Evolutionary conservation across 2,113 vertebrate genomes (phyloP).

Genomic region (Crotalus helleri): DNA sequence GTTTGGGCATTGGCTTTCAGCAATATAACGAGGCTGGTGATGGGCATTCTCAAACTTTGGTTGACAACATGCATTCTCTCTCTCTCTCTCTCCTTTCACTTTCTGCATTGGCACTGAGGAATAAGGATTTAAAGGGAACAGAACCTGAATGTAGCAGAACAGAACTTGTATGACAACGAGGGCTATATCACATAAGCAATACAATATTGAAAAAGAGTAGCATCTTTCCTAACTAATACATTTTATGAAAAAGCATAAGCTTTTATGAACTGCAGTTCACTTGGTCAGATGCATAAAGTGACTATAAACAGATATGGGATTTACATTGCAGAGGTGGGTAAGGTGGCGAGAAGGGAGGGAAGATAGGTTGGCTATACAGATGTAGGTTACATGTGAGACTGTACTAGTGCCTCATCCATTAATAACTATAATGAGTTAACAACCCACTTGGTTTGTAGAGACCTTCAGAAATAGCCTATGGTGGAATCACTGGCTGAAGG

Average conservation of each 20-base stretch:
- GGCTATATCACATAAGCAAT: too few species aligned
- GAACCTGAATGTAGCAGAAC: background rate
- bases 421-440: background rate
- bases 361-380: background rate
- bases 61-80: slow-evolving; percentile 18
- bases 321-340: background rate
- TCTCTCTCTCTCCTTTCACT: background rate
- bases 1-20: slow-evolving; percentile 21
- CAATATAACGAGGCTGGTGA: slow-evolving; percentile 9
- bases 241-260: background rate
- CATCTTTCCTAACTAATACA: background rate
- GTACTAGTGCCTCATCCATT: background rate
- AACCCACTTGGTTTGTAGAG: background rate
- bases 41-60: slow-evolving; percentile 20
- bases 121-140: background rate
- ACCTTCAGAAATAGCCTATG: background rate
- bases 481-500: background rate
- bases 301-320: background rate
- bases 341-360: background rate
- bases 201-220: background rate
- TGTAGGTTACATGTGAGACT: background rate
- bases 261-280: background rate
- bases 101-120: background rate
- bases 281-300: background rate
- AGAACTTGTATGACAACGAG: background rate